Conservation (phyloP, 2,113 vertebrate genomes). For the Grammomys dolichurus region DNA sequence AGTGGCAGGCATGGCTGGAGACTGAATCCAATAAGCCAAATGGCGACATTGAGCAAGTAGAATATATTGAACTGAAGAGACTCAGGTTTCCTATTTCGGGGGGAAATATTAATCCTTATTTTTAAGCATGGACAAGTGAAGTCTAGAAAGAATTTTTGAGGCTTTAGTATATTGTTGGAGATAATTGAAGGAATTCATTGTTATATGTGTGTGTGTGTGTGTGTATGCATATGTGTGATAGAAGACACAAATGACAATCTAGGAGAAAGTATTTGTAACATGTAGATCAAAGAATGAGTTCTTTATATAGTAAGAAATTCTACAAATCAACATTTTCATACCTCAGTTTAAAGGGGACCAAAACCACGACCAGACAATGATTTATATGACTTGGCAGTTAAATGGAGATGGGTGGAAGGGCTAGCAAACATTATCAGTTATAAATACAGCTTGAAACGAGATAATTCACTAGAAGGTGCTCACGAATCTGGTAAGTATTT, state of each 20-base stretch:
- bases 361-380: background rate
- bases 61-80: background rate
- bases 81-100: background rate
- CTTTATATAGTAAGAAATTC: constrained; percentile 13
- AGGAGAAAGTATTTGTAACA: background rate
- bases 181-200: background rate
- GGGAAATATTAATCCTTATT: background rate
- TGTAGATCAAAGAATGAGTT: background rate
- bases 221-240: background rate
- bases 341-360: background rate
- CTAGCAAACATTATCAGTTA: background rate
- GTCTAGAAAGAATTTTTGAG: constrained; percentile 34
- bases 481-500: background rate
- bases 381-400: background rate
- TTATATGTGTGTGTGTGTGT: background rate
- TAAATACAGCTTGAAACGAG: constrained; percentile 40
- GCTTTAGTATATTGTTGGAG: background rate
- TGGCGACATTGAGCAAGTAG: background rate
- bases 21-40: background rate
- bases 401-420: background rate
- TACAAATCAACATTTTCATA: background rate
- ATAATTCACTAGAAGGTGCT: background rate
- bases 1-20: background rate
- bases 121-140: constrained; percentile 14
- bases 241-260: background rate